Base-by-base conservation (phyloP, 2,888 invertebrate species). In the Cecidostiba fungosa region DNA sequence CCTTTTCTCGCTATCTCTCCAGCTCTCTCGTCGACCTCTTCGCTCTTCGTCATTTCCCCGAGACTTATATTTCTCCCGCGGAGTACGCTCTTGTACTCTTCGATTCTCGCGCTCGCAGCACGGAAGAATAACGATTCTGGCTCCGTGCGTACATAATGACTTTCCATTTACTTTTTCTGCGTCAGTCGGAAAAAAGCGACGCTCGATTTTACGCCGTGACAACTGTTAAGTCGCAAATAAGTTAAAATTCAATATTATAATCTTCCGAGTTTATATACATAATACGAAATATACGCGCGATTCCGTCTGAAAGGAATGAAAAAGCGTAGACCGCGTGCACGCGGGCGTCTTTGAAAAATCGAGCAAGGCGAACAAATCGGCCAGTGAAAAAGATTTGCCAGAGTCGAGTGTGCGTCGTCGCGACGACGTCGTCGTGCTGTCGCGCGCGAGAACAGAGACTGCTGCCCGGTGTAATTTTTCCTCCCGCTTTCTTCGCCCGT, bases 361-460 rank as follows among this genome's bases (percentile, higher is more conserved):
- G 50, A 16, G 50, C 8, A n/a, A 16, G 16, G 54, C 23, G 54
- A 59, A 59, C 54, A 59, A 59, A 59, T 59, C 54, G 23, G 54
- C 54, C 54, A 16, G 12, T 73, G 82, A 66, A 82, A 85, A 82
- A 77, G 76, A 85, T 85, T 72, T n/a, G 54, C 54, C 43, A 59
- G n/a, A 59, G 54, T 59, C 23, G 54, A 59, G 54, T 59, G 54
- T 59, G 54, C 54, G 54, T 54, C 54, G 4, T 36, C 50, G 47
- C 47, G 47, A 8, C 47, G 47, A 5, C 47, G 16, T 19, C 19
- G 16, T 50, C 19, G 16, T 1, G 19, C 19, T 19, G 50, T 50
- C 50, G 50, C 0, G 19, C 14, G 19, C 4, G 19, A 19, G 19
- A 19, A 50, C 6, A 59, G n/a, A 59, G 54, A 59, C 54, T 59